A percentile compares a stretch with the other conserved stretches of the same genome.
These are phyloP conservation scores for Turritopsis rubra DNA, from an alignment of 30 jellyfish, hydroid and myxozoan species.

Conservation along the genomic window DNA sequence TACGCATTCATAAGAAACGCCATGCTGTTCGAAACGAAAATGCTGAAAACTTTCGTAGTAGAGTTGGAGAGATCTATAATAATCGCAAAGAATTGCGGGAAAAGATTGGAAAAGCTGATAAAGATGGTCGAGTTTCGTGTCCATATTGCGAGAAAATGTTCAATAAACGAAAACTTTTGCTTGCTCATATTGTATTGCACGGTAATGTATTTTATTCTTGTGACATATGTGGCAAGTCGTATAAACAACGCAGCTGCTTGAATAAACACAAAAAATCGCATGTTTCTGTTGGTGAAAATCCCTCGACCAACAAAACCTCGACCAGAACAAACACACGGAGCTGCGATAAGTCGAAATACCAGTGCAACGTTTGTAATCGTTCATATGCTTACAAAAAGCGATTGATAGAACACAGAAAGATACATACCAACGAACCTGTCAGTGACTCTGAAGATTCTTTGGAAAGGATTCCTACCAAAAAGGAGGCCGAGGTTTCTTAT, in stretches of 20 bases:
- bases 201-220: constrained; percentile 1
- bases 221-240: constrained; percentile 16
- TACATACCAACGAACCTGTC: not conserved
- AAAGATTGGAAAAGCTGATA: constrained; percentile 13
- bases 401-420: not conserved
- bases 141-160: constrained; percentile 14
- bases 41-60: not conserved
- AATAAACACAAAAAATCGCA: constrained; percentile 8
- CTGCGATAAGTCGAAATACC: not conserved
- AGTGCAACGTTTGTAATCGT: not conserved
- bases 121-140: constrained; percentile 13
- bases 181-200: constrained; percentile 20
- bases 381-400: not conserved
- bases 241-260: constrained; percentile 14
- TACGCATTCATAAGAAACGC: constrained; percentile 20
- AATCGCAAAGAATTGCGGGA: constrained; percentile 3
- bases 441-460: not conserved
- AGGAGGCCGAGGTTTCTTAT: not conserved
- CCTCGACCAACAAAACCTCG: not conserved
- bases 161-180: constrained; percentile 6
- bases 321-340: not conserved
- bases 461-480: not conserved
- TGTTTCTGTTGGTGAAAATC: not conserved
- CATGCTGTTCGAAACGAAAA: constrained; percentile 19
- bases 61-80: not conserved